Percentiles rank a stretch among this genome's conserved stretches.
phyloP scores from a whole-genome alignment of 37 sponge, comb jelly and placozoan species.

The Theonella swinhoei region DNA sequence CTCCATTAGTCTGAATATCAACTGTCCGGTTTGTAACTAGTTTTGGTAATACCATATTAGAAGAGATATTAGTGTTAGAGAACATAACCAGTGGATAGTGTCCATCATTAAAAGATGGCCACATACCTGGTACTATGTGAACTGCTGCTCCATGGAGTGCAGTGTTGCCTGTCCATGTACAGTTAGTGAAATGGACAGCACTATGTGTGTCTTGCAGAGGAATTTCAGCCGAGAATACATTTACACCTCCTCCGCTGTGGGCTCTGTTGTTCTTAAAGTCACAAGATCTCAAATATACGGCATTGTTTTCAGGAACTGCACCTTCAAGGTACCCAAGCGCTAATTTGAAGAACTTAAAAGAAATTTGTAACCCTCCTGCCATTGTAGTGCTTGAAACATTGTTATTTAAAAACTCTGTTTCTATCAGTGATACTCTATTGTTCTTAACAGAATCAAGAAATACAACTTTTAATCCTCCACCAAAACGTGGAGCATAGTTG shows the following conservation, averaged over 20 bases:
- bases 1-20: not conserved
- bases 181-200: not conserved
- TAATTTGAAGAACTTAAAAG: not conserved
- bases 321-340: too few relatives aligned
- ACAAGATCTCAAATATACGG: too few relatives aligned
- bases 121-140: not conserved
- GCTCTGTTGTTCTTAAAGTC: not conserved
- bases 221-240: not conserved
- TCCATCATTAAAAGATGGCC: not conserved
- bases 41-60: not conserved
- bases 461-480: not conserved
- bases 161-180: not conserved
- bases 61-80: not conserved
- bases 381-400: not conserved
- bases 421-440: not conserved
- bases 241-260: not conserved
- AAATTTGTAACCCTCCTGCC: not conserved
- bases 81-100: not conserved
- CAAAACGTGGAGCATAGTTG: not conserved
- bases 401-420: not conserved
- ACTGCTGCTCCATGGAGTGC: not conserved
- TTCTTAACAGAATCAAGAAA: too few relatives aligned
- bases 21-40: not conserved
- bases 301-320: too few relatives aligned
- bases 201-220: not conserved